These are phyloP conservation scores for Aplodontia rufa DNA, from an alignment of 2,113 vertebrate species.

Conservation along the genomic window DNA sequence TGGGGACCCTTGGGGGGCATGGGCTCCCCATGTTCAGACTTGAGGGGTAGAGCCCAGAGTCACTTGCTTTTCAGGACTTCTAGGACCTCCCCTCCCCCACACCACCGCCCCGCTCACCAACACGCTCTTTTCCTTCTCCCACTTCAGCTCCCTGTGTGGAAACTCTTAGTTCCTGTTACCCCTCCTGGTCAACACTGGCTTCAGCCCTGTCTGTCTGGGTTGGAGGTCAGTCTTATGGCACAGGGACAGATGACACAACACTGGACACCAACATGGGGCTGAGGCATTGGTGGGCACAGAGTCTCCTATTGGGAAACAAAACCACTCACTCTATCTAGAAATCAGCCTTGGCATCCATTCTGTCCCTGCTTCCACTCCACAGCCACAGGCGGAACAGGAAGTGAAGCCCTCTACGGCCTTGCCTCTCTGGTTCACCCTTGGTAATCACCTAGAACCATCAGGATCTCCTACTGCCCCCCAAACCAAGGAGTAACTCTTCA, in stretches of 20 bases:
- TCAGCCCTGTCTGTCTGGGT: not conserved
- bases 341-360: not conserved
- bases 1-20: no score
- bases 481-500: no score
- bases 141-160: not conserved
- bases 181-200: not conserved
- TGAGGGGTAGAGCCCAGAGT: no score
- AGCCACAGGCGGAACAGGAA: no score
- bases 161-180: constrained; percentile 25
- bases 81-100: no score
- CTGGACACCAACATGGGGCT: not conserved
- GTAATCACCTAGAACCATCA: no score
- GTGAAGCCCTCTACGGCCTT: no score
- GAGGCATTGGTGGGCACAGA: not conserved
- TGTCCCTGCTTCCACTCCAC: no score
- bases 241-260: not conserved
- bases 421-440: no score
- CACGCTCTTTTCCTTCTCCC: not conserved
- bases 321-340: not conserved
- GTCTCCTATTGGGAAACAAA: not conserved
- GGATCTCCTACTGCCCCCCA: no score
- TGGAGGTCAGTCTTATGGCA: not conserved
- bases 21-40: no score
- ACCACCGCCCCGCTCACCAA: not conserved
- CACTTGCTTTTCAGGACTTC: no score